phyloP scores from a whole-genome alignment of 92 coral and sea anemone genomes.

The Umimayanthus chanpuru region DNA sequence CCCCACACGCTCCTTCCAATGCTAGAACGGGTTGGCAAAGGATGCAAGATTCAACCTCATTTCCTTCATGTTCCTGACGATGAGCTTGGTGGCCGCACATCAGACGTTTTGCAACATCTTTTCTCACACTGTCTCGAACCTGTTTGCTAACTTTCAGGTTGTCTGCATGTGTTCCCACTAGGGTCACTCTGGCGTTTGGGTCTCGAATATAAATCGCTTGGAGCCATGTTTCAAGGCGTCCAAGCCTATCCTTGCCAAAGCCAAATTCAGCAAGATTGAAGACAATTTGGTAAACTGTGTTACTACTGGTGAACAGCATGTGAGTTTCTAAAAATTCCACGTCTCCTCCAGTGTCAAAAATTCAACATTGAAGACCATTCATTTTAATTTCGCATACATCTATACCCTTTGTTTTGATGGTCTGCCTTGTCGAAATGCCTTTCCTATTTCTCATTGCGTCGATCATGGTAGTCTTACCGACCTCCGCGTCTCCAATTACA shows the following conservation, averaged over 20 bases:
- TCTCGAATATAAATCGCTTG: neutral
- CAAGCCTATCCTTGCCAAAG: neutral
- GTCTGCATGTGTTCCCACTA: neutral
- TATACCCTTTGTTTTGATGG: neutral
- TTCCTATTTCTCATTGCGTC: neutral
- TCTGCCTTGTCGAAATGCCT: neutral
- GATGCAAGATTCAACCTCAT: neutral
- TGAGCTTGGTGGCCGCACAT: neutral
- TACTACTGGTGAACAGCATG: neutral
- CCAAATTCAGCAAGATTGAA: neutral
- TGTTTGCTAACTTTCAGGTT: neutral
- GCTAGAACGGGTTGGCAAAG: neutral
- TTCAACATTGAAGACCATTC: neutral
- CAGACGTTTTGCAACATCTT: neutral
- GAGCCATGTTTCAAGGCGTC: conserved; percentile 4
- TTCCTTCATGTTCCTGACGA: neutral
- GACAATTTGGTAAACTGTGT: neutral
- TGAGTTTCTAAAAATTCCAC: neutral
- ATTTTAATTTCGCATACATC: neutral
- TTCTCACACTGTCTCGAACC: neutral
- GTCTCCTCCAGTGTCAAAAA: conserved; percentile 4
- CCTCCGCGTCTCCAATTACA: neutral
- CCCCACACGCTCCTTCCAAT: neutral
- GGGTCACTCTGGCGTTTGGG: neutral
- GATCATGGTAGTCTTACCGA: neutral